Base-by-base conservation (phyloP, 2,888 invertebrate species). In the Mystacides longicornis region DNA sequence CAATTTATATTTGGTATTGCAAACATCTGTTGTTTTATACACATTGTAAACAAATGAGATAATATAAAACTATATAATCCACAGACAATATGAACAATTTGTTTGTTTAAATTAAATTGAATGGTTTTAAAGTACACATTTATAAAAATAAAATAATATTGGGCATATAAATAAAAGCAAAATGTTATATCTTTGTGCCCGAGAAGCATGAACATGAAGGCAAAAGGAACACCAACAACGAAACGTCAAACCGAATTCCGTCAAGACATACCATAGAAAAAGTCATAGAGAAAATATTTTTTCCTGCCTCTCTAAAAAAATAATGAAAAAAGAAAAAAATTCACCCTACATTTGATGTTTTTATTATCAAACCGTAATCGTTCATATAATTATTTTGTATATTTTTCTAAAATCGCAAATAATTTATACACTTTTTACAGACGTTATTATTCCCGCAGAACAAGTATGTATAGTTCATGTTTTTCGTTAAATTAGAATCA, bases 171-270 rank as follows among this genome's bases (percentile, higher is more conserved):
- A 57, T 57, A 57, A 53, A 57, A 37, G 37, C 16, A 37, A 37
- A 37, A 16, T 37, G 16, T 37, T 52, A 42, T 49, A 57, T 57
- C 53, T 53, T 50, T 57, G 56, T 57, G 52, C 52, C 52, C 52
- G 52, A 57, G 49, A 50, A 52, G 56, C 56, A 56, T 56, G 56
- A 56, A 56, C 27, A 37, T 37, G 37, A 45, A 27, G 33, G 42
- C 19, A 20, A 21, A 45, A 45, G 47, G 22, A 51, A 57, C 54
- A 54, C 54, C 60, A 60, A 60, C 60, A 60, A 60, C 56, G 49
- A 58, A 60, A 58, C 58, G 60, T 60, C 60, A 60, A 60, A 60
- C 58, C 57, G 51, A 57, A 57, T 57, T 57, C 57, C 60, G 57
- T 57, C 60, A 60, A 60, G 57, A 57, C 51, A 52, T 43, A 31